These are phyloP conservation scores for Chrysodeixis includens DNA, from an alignment of 2,888 invertebrate species.

Conservation along the genomic window DNA sequence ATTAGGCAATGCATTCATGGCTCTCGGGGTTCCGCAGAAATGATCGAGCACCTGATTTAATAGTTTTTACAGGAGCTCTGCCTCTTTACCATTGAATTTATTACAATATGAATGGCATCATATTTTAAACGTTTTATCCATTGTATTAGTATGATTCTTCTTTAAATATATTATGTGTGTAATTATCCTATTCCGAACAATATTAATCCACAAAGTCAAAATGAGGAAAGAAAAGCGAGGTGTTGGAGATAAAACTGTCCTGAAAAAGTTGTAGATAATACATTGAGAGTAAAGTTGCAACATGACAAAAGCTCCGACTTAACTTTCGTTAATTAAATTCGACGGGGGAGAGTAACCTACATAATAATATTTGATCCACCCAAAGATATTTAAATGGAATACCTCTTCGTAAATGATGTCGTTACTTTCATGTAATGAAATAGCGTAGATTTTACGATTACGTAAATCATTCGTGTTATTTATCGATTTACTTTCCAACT, in stretches of 20 bases:
- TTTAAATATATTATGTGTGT: neutral
- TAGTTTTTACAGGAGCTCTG: constrained; percentile 27
- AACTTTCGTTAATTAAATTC: constrained; percentile 8
- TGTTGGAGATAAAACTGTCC: neutral
- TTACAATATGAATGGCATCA: neutral
- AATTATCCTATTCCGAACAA: neutral
- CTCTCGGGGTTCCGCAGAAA: constrained; percentile 69
- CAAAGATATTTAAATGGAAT: constrained; percentile 2
- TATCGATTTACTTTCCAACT: neutral
- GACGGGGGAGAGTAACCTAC: neutral
- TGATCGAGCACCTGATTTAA: constrained; percentile 56
- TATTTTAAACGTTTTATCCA: constrained; percentile 8
- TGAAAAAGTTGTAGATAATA: constrained; percentile 5
- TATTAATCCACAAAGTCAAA: neutral
- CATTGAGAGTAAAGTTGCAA: neutral
- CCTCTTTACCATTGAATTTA: neutral
- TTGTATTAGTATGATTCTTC: neutral
- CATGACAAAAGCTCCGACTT: constrained; percentile 1
- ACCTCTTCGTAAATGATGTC: neutral
- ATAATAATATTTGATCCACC: neutral
- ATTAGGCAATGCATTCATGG: constrained; percentile 84
- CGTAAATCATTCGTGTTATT: neutral
- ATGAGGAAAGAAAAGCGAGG: neutral
- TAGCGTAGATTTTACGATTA: constrained; percentile 1
- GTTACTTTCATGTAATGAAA: constrained; percentile 4